phyloP scores from a whole-genome alignment of 2,888 invertebrate species.

The Nysson spinosus region DNA sequence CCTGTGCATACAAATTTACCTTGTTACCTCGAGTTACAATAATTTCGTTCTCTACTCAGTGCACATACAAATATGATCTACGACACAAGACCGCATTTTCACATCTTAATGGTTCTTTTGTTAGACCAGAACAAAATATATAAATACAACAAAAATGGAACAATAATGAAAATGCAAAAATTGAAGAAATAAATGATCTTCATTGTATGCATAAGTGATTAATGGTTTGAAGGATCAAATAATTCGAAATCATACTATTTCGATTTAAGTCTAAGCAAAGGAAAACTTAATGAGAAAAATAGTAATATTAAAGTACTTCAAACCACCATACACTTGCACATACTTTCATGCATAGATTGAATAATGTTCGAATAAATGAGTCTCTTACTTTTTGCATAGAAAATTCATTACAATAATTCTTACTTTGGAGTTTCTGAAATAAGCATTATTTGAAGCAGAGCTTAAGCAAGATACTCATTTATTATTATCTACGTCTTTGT shows the following conservation, averaged over 20 bases:
- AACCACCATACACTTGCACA: constrained; percentile 59
- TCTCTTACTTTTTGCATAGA: constrained; percentile 28
- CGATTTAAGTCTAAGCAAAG: neutral
- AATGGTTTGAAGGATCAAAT: constrained; percentile 9
- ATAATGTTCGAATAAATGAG: constrained; percentile 53
- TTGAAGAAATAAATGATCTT: constrained; percentile 21
- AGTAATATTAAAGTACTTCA: constrained; percentile 26
- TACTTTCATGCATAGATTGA: constrained; percentile 54
- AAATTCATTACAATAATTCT: too few species aligned
- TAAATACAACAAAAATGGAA: constrained; percentile 6
- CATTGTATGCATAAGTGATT: constrained; percentile 52
- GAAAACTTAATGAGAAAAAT: neutral
- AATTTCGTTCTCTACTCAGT: neutral
- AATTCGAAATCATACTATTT: neutral
- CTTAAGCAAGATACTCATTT: constrained; percentile 48
- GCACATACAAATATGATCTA: constrained; percentile 40
- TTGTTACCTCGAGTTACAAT: constrained; percentile 17
- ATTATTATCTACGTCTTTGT: constrained; percentile 33
- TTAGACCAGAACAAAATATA: constrained; percentile 7
- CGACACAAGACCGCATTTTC: constrained; percentile 21
- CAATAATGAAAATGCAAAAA: constrained; percentile 10
- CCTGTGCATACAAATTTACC: constrained; percentile 78
- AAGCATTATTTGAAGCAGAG: too few species aligned
- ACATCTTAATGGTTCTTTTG: constrained; percentile 10
- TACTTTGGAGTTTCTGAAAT: too few species aligned